Conservation (phyloP, 2,888 invertebrate genomes). For the Xestoiulus laeticollis region DNA sequence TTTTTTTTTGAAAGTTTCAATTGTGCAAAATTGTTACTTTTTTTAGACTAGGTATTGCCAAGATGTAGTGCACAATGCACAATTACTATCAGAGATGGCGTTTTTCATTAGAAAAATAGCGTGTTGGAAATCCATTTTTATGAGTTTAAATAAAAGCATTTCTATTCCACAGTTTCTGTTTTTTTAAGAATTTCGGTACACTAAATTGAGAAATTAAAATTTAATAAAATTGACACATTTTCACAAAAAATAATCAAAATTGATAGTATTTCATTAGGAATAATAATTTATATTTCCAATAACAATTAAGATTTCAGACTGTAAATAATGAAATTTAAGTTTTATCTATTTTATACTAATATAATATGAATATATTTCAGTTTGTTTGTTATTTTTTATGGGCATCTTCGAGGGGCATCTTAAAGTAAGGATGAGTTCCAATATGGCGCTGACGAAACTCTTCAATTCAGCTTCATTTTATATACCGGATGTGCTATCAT, state of each 20-base stretch:
- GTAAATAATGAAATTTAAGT: too few species aligned
- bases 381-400: too few species aligned
- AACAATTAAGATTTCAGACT: too few species aligned
- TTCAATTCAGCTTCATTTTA: background rate
- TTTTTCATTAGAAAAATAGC: conserved; percentile 6
- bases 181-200: too few species aligned
- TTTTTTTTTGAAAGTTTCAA: background rate
- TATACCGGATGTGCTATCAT: background rate
- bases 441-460: background rate
- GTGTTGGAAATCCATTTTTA: conserved; percentile 31
- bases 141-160: conserved; percentile 40
- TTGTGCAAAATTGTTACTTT: conserved; percentile 5
- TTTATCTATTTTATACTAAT: too few species aligned
- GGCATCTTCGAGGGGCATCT: too few species aligned
- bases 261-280: too few species aligned
- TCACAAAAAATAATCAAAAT: too few species aligned
- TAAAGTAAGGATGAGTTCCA: background rate
- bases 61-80: conserved; percentile 30
- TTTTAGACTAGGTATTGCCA: conserved; percentile 4
- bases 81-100: background rate
- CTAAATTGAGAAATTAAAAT: too few species aligned
- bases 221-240: too few species aligned
- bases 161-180: background rate
- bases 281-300: too few species aligned
- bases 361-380: too few species aligned